Evolutionary conservation across 1,140 invertebrate species (phyloP).

Genomic region (Helicoverpa zea): DNA sequence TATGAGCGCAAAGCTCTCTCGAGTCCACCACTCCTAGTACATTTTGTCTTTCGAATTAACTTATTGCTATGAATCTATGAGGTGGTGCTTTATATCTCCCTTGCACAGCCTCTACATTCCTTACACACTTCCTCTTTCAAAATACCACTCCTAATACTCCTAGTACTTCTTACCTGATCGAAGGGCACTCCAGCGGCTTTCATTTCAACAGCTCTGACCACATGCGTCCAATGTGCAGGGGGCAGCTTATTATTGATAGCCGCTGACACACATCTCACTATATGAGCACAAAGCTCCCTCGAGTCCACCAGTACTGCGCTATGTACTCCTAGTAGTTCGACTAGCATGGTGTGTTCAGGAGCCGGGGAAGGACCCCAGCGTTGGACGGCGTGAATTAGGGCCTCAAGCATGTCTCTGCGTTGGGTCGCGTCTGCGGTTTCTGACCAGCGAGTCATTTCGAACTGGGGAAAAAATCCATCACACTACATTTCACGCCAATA

Average conservation of each 20-base stretch:
- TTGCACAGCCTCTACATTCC: constrained; percentile 24
- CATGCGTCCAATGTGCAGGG: constrained; percentile 53
- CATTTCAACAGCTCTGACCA: constrained; percentile 36
- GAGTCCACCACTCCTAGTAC: constrained; percentile 47
- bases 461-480: constrained; percentile 53
- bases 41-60: background rate
- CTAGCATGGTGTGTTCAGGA: constrained; percentile 57
- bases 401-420: constrained; percentile 59
- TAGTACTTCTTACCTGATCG: constrained; percentile 59
- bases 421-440: constrained; percentile 47
- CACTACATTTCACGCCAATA: background rate
- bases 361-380: constrained; percentile 58
- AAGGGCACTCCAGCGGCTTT: constrained; percentile 51
- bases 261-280: constrained; percentile 48
- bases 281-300: constrained; percentile 52
- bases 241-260: constrained; percentile 53
- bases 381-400: constrained; percentile 56
- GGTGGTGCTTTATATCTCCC: too few species aligned
- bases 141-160: constrained; percentile 60
- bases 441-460: constrained; percentile 69
- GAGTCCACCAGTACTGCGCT: constrained; percentile 52
- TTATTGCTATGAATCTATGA: too few species aligned
- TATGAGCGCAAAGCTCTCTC: constrained; percentile 51
- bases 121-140: constrained; percentile 49
- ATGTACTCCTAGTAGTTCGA: constrained; percentile 70